A percentile compares a stretch with the other conserved stretches of the same genome.
phyloP scores from a whole-genome alignment of 2,888 invertebrate genomes.

The Polyommatus icarus region DNA sequence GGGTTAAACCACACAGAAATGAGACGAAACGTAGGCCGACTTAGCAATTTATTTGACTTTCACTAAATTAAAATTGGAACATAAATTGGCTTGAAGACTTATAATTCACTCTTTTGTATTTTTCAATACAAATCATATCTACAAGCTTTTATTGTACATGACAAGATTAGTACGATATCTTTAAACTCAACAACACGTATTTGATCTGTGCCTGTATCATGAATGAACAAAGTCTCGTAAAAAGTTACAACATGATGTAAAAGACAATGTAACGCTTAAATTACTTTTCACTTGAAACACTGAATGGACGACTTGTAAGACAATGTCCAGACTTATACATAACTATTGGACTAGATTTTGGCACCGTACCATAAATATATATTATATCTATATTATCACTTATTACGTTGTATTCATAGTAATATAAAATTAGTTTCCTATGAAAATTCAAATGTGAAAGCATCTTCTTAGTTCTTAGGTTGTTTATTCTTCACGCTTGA shows the following conservation, averaged over 20 bases:
- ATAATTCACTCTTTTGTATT: neutral
- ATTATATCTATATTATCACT: neutral
- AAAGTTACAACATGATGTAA: conserved; percentile 29
- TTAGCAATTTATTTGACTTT: too few species aligned
- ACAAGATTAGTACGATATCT: neutral
- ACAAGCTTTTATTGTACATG: neutral
- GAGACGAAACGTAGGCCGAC: too few species aligned
- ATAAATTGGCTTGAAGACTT: too few species aligned
- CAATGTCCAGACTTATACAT: conserved; percentile 27
- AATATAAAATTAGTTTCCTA: neutral
- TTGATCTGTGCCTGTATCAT: conserved; percentile 1
- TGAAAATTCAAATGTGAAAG: neutral
- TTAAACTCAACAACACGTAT: conserved; percentile 5
- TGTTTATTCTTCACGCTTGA: too few species aligned
- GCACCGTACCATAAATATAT: neutral
- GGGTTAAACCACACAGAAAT: too few species aligned
- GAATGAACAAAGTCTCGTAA: conserved; percentile 23
- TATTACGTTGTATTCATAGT: neutral
- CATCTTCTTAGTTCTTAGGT: too few species aligned
- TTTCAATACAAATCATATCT: neutral
- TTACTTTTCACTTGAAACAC: conserved; percentile 18
- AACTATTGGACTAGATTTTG: conserved; percentile 2
- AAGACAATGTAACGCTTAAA: conserved; percentile 18
- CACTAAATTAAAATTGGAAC: too few species aligned
- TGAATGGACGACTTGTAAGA: conserved; percentile 5